Evolutionary conservation across 2,888 invertebrate genomes (phyloP), one percentile per base, ranked within the genome.

Genomic region (Brenthis ino): DNA sequence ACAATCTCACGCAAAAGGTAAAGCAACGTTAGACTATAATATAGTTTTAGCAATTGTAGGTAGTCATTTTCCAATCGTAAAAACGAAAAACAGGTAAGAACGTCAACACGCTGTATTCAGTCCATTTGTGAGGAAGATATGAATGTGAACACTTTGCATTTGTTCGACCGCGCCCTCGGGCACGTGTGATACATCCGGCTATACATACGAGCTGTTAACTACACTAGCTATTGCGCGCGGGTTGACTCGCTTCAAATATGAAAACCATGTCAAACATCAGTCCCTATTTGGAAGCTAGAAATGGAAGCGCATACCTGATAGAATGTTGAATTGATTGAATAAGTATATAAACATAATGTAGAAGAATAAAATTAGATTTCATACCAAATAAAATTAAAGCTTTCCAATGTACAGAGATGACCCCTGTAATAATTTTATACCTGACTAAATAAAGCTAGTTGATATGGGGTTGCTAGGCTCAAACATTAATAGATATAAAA

Each of bases 11-110:
- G 90, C 92, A 93, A 93, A 93, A 93, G 89, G 91, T 93, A 93
- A 93, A 93, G 93, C 93, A 93, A 93, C 90, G 89, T 93, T 93
- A 93, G 91, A 93, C 92, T 93, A 93, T 93, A 92, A 91, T 93
- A 93, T 92, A 93, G 88, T 90, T 89, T 83, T 90, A 91, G 93
- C 93, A 91, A 90, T 88, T 89, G 87, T 88, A 90, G 89, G 89
- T 89, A 88, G 86, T 87, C 81, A 84, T 87, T 86, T 87, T 87
- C 91, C 88, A 87, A 87, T 83, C 83, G 86, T 86, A 85, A 85
- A 87, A 85, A 85, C 80, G 84, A 84, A 85, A 86, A 84, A 85
- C 79, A 83, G 81, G 81, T 83, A 83, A 76, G 84, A 86, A 85
- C 85, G 85, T 84, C 84, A 81, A 85, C 82, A 85, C 82, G 85